Evolutionary conservation across 2,113 vertebrate species (phyloP).

Genomic region (Etheostoma cragini): DNA sequence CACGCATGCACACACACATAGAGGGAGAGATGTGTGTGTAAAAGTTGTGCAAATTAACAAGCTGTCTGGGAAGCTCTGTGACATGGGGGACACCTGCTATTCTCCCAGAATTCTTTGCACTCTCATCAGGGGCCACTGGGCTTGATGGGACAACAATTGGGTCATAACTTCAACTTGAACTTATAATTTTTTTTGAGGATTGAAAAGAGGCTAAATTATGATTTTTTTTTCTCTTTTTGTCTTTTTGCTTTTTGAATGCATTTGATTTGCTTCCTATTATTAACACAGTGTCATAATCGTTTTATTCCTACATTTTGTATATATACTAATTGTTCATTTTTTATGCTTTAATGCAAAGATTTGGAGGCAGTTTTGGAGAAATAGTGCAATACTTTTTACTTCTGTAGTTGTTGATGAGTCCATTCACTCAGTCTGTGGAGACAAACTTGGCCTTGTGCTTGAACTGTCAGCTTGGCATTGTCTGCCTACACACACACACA

Average conservation of each 20-base stretch:
- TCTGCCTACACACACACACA: slow-evolving; percentile 12
- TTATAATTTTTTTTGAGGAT: slow-evolving; percentile 47
- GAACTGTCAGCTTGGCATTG: slow-evolving; percentile 61
- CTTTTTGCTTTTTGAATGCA: not conserved
- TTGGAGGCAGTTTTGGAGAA: not conserved
- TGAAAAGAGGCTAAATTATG: slow-evolving; percentile 17
- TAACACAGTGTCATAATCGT: too few relatives aligned
- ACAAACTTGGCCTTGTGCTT: slow-evolving; percentile 77
- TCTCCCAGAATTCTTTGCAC: slow-evolving; percentile 77
- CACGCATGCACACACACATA: slow-evolving; percentile 63
- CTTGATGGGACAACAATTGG: slow-evolving; percentile 71
- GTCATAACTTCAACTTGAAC: slow-evolving; percentile 81
- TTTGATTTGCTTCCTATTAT: not conserved
- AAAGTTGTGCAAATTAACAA: slow-evolving; percentile 86
- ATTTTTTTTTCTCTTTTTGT: not conserved
- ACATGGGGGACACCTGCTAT: slow-evolving; percentile 79
- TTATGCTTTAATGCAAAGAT: not conserved
- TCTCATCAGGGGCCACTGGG: slow-evolving; percentile 56
- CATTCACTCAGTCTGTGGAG: slow-evolving; percentile 25
- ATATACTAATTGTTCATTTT: not conserved
- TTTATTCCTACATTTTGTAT: not conserved
- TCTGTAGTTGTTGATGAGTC: slow-evolving; percentile 21
- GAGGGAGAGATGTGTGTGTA: slow-evolving; percentile 67
- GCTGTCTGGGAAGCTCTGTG: slow-evolving; percentile 79
- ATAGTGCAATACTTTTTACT: not conserved